These are phyloP conservation scores for Pipra filicauda DNA, from an alignment of 2,113 vertebrate species.

Conservation along the genomic window DNA sequence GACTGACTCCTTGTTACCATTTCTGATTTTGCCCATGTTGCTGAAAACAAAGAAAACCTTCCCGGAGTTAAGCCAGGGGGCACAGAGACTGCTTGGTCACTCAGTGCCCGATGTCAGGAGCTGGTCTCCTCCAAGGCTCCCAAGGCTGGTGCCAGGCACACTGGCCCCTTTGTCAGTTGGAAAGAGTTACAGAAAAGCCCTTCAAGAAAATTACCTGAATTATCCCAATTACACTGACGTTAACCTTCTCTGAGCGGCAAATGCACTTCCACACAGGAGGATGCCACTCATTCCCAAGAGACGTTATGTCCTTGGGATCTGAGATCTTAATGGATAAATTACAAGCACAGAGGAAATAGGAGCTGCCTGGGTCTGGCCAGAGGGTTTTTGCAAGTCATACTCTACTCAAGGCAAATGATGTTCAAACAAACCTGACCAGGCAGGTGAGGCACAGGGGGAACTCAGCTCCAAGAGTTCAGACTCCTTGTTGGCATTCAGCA, in stretches of 20 bases:
- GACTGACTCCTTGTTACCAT: accelerated
- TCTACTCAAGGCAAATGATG: not conserved
- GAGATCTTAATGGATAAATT: not conserved
- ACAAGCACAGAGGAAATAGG: not conserved
- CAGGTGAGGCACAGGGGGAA: not conserved
- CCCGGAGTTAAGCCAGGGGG: not conserved
- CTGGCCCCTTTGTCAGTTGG: not conserved
- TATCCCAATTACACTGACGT: not conserved
- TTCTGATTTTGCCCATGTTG: not conserved
- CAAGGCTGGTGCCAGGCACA: not conserved
- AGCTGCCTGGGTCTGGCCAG: not conserved
- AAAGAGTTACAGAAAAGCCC: not conserved
- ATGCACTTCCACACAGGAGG: not conserved
- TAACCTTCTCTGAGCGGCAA: not conserved
- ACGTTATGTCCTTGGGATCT: not conserved
- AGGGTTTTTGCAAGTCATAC: not conserved
- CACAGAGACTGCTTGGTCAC: not conserved
- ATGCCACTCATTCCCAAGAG: not conserved
- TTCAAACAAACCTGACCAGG: accelerated
- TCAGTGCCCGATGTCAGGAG: not conserved
- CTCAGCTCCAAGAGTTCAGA: not conserved
- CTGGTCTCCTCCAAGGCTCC: not conserved
- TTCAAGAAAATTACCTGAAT: not conserved
- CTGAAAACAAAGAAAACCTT: not conserved
- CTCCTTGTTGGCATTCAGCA: not conserved